Conservation (phyloP, 2,797 vertebrate species). For the Distichodus sexfasciatus region DNA sequence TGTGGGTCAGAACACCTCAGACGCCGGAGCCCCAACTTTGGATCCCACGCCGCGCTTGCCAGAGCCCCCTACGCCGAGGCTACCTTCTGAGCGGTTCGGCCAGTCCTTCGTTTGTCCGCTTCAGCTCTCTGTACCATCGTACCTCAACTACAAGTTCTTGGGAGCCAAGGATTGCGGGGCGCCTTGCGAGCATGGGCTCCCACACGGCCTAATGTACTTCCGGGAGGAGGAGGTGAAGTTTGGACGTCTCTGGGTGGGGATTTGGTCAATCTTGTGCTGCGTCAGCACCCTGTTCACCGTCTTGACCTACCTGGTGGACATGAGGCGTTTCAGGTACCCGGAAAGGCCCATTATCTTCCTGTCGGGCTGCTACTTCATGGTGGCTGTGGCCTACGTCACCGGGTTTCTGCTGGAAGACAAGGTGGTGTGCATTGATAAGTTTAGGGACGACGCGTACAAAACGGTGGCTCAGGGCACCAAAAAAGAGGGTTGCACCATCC, state of each 20-base stretch:
- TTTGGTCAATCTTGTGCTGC: conserved; percentile 85
- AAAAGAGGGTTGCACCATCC: conserved; percentile 87
- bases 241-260: conserved; percentile 84
- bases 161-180: conserved; percentile 86
- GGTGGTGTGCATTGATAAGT: conserved; percentile 83
- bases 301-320: conserved; percentile 87
- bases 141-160: conserved; percentile 85
- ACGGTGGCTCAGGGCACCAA: conserved; percentile 91
- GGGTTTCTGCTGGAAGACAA: conserved; percentile 86
- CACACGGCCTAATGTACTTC: conserved; percentile 88
- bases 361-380: conserved; percentile 93
- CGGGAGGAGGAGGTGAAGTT: conserved; percentile 83
- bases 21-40: conserved; percentile 61
- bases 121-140: conserved; percentile 84
- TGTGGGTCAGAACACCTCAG: conserved; percentile 86
- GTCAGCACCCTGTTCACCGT: conserved; percentile 88
- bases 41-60: conserved; percentile 69
- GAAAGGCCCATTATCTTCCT: conserved; percentile 92
- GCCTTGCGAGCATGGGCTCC: conserved; percentile 81
- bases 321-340: conserved; percentile 85
- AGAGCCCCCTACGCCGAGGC: conserved; percentile 63
- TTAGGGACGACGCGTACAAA: conserved; percentile 79
- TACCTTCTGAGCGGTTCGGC: conserved; percentile 37
- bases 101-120: conserved; percentile 83
- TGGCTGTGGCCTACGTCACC: conserved; percentile 80